A percentile compares a stretch with the other conserved stretches of the same genome.
Evolutionary conservation across 2,888 invertebrate species (phyloP).

Genomic region (Cheilosia pagana): DNA sequence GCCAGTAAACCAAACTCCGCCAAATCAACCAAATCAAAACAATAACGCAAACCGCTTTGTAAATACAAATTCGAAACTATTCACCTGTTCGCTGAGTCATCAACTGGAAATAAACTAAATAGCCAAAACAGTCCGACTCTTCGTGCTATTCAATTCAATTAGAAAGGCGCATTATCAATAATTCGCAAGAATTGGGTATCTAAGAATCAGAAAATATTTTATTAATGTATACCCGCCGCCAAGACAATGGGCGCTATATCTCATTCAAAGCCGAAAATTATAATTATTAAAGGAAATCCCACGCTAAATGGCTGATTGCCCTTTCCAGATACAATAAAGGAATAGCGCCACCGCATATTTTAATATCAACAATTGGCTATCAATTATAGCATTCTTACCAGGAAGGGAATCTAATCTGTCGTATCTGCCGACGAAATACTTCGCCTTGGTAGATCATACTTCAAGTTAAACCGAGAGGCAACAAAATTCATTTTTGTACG

Average conservation of each 20-base stretch:
- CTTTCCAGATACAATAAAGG: constrained; percentile 13
- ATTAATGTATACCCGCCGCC: constrained; percentile 10
- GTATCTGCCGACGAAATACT: constrained; percentile 13
- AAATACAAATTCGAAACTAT: constrained; percentile 47
- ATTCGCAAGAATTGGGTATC: background rate
- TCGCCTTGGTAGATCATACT: constrained; percentile 9
- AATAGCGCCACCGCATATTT: constrained; percentile 4
- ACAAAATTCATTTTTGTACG: constrained; percentile 2
- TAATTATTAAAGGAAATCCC: constrained; percentile 56
- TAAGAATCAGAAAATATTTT: background rate
- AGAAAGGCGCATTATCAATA: constrained; percentile 42
- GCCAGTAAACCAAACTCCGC: background rate
- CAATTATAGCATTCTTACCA: constrained; percentile 2
- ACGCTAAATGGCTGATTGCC: constrained; percentile 9
- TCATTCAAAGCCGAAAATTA: constrained; percentile 25
- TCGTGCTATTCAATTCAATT: constrained; percentile 33
- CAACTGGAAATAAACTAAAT: constrained; percentile 37
- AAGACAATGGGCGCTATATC: constrained; percentile 9
- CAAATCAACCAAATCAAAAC: constrained; percentile 39
- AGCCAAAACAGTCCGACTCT: constrained; percentile 1
- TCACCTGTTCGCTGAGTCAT: constrained; percentile 62
- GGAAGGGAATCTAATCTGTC: constrained; percentile 41
- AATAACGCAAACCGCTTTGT: constrained; percentile 18
- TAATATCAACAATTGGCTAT: constrained; percentile 18
- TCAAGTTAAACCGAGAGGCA: background rate